Evolutionary conservation across 2,113 vertebrate genomes (phyloP).

Genomic region (Ceyx cyanopectus): DNA sequence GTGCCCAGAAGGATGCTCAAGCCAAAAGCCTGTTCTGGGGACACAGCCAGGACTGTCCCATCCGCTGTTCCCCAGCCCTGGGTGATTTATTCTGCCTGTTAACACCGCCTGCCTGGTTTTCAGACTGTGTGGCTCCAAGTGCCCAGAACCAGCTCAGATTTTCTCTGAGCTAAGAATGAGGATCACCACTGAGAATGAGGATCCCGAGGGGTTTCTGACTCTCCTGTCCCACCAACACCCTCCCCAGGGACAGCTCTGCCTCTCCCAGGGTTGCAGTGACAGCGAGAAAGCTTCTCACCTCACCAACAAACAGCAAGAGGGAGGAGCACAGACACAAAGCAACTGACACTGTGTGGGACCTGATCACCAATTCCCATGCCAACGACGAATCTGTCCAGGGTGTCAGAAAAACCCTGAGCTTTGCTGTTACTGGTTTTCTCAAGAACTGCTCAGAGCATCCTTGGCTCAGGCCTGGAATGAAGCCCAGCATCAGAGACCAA

Average conservation of each 20-base stretch:
- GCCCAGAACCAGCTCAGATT: not conserved
- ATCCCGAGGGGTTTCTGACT: not conserved
- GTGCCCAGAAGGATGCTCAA: not conserved
- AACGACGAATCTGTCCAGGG: fast-evolving
- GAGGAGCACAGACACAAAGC: not conserved
- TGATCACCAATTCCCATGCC: not conserved
- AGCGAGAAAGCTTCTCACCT: not conserved
- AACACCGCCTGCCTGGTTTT: not conserved
- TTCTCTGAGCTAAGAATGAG: not conserved
- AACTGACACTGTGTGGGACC: fast-evolving
- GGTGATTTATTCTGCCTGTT: not conserved
- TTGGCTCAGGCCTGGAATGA: not conserved
- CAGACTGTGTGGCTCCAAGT: not conserved
- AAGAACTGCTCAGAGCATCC: not conserved
- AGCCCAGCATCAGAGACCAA: not conserved
- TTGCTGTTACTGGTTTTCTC: not conserved
- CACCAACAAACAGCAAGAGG: not conserved
- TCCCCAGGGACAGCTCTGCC: not conserved
- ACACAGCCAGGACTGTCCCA: not conserved
- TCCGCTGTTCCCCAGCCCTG: fast-evolving
- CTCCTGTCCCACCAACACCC: not conserved
- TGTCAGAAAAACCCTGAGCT: not conserved
- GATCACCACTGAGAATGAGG: not conserved
- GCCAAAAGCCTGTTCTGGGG: not conserved
- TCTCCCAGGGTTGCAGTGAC: not conserved